phyloP scores from a whole-genome alignment of 2,797 vertebrate genomes.

The Enteromius mattozi region DNA sequence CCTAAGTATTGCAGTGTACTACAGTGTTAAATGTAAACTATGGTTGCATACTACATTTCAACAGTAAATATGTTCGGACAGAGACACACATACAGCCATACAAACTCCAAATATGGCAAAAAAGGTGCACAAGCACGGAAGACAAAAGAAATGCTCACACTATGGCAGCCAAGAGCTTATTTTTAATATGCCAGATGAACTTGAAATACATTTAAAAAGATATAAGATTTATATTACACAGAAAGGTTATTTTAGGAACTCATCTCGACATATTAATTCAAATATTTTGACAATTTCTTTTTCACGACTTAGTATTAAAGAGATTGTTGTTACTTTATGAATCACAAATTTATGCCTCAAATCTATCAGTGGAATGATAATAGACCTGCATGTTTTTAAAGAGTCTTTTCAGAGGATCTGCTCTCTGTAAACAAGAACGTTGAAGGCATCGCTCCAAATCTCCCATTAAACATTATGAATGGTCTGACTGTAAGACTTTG shows the following conservation, averaged over 20 bases:
- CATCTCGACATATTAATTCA: not conserved
- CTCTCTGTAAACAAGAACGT: slow-evolving; percentile 31
- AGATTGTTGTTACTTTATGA: not conserved
- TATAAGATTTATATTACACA: not conserved
- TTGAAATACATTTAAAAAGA: not conserved
- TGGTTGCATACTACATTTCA: slow-evolving; percentile 1
- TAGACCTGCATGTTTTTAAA: slow-evolving; percentile 33
- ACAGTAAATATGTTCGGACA: not conserved
- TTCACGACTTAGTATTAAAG: not conserved
- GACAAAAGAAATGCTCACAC: not conserved
- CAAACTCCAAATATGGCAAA: not conserved
- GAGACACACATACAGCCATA: slow-evolving; percentile 2
- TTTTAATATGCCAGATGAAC: not conserved
- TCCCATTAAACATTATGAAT: slow-evolving; percentile 53
- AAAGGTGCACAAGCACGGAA: slow-evolving; percentile 13
- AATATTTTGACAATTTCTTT: not conserved
- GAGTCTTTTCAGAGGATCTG: slow-evolving; percentile 23
- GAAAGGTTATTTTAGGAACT: not conserved
- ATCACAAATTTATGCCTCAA: not conserved
- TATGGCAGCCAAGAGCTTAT: not conserved
- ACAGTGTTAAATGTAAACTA: not conserved
- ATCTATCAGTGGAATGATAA: not conserved
- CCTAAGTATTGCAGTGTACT: not conserved
- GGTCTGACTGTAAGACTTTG: slow-evolving; percentile 44
- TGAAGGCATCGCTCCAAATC: slow-evolving; percentile 32